phyloP scores from a whole-genome alignment of 2,113 vertebrate genomes.

The Montifringilla adamsi region DNA sequence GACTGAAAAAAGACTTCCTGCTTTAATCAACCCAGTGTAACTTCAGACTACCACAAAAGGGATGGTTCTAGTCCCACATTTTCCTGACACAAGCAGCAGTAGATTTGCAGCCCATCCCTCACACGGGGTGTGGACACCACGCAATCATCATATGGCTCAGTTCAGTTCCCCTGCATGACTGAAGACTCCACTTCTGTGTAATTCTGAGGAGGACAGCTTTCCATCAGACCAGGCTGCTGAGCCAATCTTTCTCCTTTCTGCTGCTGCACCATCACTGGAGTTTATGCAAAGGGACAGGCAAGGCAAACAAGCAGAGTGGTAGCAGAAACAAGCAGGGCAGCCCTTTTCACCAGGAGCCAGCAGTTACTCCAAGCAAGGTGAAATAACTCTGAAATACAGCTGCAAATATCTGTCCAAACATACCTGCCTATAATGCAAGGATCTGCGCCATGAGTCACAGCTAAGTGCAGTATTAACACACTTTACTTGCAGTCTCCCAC shows the following conservation, averaged over 20 bases:
- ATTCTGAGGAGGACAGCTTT: not conserved
- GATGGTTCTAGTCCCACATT: not conserved
- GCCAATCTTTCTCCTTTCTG: not conserved
- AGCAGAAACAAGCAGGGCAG: not conserved
- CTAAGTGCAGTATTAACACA: not conserved
- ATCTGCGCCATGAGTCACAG: not conserved
- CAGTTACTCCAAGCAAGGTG: not conserved
- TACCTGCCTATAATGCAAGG: not conserved
- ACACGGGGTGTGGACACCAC: fast-evolving
- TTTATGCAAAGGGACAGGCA: not conserved
- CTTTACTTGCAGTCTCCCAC: not conserved
- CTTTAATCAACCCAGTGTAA: not conserved
- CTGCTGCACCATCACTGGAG: not conserved
- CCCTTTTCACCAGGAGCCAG: not conserved
- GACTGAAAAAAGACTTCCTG: not conserved
- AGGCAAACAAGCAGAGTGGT: not conserved
- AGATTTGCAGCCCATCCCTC: not conserved
- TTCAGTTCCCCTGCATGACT: not conserved
- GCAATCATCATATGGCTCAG: not conserved
- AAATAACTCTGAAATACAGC: not conserved
- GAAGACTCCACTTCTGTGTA: not conserved
- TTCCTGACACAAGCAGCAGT: not conserved
- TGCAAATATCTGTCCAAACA: not conserved
- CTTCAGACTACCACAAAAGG: not conserved
- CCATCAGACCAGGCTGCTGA: not conserved